A percentile compares a stretch with the other conserved stretches of the same genome.
Evolutionary conservation across 2,113 vertebrate species (phyloP).

Genomic region (Colistium nudipinnis): DNA sequence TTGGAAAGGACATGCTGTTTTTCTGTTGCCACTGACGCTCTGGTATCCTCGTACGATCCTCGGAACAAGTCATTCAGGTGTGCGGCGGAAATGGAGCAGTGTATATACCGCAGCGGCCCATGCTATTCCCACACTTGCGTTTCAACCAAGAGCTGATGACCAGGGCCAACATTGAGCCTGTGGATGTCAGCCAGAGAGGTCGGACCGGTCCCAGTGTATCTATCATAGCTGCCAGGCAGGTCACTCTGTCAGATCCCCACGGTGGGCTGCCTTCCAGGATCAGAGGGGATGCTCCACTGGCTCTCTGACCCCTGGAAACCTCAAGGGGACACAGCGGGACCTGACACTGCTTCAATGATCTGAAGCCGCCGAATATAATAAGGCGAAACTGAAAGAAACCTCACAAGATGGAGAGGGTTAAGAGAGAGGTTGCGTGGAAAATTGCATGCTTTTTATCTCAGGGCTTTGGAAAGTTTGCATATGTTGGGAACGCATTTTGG

Average conservation of each 20-base stretch:
- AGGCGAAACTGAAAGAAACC: conserved; percentile 22
- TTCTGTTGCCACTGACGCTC: conserved; percentile 26
- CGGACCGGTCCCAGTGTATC: conserved; percentile 66
- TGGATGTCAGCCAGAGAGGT: conserved; percentile 71
- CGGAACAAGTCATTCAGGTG: conserved; percentile 1
- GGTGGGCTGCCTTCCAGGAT: conserved; percentile 56
- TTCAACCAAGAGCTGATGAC: conserved; percentile 43
- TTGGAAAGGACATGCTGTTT: conserved; percentile 32
- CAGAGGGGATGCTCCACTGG: conserved; percentile 59
- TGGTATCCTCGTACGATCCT: conserved; percentile 18
- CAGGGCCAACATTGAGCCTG: conserved; percentile 34
- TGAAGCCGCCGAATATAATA: conserved; percentile 30
- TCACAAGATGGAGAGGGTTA: background rate
- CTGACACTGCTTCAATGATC: conserved; percentile 32
- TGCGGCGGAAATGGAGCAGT: conserved; percentile 41
- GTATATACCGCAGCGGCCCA: background rate
- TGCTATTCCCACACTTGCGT: conserved; percentile 53
- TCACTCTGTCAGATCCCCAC: conserved; percentile 70
- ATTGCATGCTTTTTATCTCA: background rate
- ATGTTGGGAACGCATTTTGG: background rate
- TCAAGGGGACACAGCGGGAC: conserved; percentile 36
- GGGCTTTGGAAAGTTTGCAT: background rate
- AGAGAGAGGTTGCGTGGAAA: background rate
- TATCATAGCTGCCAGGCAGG: conserved; percentile 74
- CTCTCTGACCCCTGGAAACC: conserved; percentile 51